Conservation (phyloP, 2,888 invertebrate species). For the Pyrrhia umbra region DNA sequence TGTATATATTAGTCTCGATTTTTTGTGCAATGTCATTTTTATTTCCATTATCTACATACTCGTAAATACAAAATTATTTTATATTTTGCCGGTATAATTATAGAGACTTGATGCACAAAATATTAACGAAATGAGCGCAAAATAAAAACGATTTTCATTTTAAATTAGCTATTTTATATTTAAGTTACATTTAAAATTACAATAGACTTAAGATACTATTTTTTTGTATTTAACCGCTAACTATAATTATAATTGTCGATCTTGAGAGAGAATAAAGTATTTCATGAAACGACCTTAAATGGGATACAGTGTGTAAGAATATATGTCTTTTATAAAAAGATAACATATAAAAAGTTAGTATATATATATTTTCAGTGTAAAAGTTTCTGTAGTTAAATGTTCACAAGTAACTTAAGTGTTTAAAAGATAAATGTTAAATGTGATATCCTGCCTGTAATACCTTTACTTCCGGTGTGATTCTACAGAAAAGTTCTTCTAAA, state of each 20-base stretch:
- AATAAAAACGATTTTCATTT: neutral
- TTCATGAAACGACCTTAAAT: conserved; percentile 18
- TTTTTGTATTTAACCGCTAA: neutral
- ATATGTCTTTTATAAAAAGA: conserved; percentile 46
- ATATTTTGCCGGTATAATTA: neutral
- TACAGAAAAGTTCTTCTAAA: conserved; percentile 80
- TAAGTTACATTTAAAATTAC: conserved; percentile 16
- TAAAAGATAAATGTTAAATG: conserved; percentile 85
- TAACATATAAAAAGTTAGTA: conserved; percentile 17
- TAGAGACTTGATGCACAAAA: conserved; percentile 38
- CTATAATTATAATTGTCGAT: conserved; percentile 15
- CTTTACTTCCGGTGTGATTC: conserved; percentile 85
- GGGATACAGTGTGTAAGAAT: conserved; percentile 33
- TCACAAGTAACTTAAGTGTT: conserved; percentile 71
- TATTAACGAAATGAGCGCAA: conserved; percentile 31
- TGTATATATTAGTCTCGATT: conserved; percentile 5
- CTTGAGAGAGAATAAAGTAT: conserved; percentile 45
- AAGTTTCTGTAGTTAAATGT: conserved; percentile 64
- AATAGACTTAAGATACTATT: conserved; percentile 14
- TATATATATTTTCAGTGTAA: conserved; percentile 57
- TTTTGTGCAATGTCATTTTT: conserved; percentile 36
- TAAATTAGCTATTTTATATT: neutral
- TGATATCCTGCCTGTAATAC: conserved; percentile 88
- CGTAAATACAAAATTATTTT: conserved; percentile 2
- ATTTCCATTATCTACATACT: too few species aligned